A percentile compares a stretch with the other conserved stretches of the same genome.
phyloP scores from a whole-genome alignment of 2,888 invertebrate genomes.

The Chesias legatella region DNA sequence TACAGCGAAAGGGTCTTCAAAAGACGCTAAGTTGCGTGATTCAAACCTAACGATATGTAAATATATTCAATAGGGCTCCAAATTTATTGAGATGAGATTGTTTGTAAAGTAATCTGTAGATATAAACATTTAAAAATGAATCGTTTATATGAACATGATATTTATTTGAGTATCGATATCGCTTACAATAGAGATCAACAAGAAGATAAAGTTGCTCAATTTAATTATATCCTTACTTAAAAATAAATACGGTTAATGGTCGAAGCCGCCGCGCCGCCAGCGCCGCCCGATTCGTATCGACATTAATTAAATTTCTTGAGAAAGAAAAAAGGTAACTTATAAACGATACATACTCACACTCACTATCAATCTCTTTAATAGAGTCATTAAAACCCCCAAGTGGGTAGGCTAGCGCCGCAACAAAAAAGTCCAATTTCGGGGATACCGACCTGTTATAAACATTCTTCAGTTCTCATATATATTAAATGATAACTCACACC shows the following conservation, averaged over 20 bases:
- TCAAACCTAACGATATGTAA: slow-evolving; percentile 45
- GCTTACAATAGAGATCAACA: slow-evolving; percentile 15
- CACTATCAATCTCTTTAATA: slow-evolving; percentile 77
- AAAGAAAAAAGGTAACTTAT: slow-evolving; percentile 56
- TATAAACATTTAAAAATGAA: slow-evolving; percentile 22
- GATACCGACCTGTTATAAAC: background rate
- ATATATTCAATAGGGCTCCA: slow-evolving; percentile 36
- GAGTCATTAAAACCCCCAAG: slow-evolving; percentile 72
- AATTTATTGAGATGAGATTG: slow-evolving; percentile 36
- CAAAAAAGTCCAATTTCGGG: slow-evolving; percentile 11
- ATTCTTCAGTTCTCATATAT: too few relatives aligned
- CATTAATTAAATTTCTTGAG: slow-evolving; percentile 75
- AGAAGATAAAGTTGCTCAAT: slow-evolving; percentile 17
- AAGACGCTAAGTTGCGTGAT: slow-evolving; percentile 41
- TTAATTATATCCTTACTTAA: slow-evolving; percentile 22
- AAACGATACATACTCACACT: slow-evolving; percentile 70
- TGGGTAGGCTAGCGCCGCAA: slow-evolving; percentile 59
- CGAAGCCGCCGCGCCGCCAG: slow-evolving; percentile 29
- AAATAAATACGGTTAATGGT: slow-evolving; percentile 15
- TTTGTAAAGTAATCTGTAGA: slow-evolving; percentile 36
- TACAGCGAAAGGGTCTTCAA: slow-evolving; percentile 28
- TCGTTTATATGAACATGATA: slow-evolving; percentile 11
- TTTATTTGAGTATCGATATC: slow-evolving; percentile 9
- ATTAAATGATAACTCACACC: too few relatives aligned
- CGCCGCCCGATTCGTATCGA: slow-evolving; percentile 53